Conservation (phyloP, 2,888 invertebrate species). For the Campaea margaritaria region DNA sequence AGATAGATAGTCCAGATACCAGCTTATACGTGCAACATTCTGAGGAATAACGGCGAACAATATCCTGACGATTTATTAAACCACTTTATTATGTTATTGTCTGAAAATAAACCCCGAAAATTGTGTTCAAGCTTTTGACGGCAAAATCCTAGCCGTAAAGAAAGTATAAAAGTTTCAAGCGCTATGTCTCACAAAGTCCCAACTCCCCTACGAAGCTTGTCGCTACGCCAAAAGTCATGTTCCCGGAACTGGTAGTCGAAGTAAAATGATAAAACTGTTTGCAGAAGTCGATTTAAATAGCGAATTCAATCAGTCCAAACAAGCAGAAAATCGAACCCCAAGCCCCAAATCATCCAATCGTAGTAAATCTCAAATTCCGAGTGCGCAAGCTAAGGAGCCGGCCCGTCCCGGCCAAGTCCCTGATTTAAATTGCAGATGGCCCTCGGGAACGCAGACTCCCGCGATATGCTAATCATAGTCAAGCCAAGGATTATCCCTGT, state of each 20-base stretch:
- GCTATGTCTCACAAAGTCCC: slow-evolving; percentile 14
- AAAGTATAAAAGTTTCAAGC: slow-evolving; percentile 14
- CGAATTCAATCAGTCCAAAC: slow-evolving; percentile 80
- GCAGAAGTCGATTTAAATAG: slow-evolving; percentile 70
- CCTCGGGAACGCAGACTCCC: slow-evolving; percentile 80
- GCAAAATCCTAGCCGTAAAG: slow-evolving; percentile 22
- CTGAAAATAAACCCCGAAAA: slow-evolving; percentile 8
- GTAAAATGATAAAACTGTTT: slow-evolving; percentile 54
- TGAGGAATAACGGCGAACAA: slow-evolving; percentile 27
- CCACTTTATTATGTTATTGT: slow-evolving; percentile 10
- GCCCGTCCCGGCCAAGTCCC: slow-evolving; percentile 79
- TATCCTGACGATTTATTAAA: slow-evolving; percentile 20
- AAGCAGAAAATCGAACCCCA: slow-evolving; percentile 83
- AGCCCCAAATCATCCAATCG: slow-evolving; percentile 83
- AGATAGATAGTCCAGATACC: slow-evolving; percentile 62
- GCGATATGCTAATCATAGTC: slow-evolving; percentile 85
- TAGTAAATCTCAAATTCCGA: slow-evolving; percentile 82
- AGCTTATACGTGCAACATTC: slow-evolving; percentile 49
- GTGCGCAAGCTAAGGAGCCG: slow-evolving; percentile 78
- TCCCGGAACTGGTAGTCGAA: slow-evolving; percentile 37
- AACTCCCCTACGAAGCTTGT: slow-evolving; percentile 16
- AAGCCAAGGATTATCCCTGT: slow-evolving; percentile 85
- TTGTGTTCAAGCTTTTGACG: slow-evolving; percentile 4
- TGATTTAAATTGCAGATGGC: slow-evolving; percentile 85
- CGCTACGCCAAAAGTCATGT: slow-evolving; percentile 32